Base-by-base conservation (phyloP, 2,888 invertebrate genomes). In the Hyles lineata region DNA sequence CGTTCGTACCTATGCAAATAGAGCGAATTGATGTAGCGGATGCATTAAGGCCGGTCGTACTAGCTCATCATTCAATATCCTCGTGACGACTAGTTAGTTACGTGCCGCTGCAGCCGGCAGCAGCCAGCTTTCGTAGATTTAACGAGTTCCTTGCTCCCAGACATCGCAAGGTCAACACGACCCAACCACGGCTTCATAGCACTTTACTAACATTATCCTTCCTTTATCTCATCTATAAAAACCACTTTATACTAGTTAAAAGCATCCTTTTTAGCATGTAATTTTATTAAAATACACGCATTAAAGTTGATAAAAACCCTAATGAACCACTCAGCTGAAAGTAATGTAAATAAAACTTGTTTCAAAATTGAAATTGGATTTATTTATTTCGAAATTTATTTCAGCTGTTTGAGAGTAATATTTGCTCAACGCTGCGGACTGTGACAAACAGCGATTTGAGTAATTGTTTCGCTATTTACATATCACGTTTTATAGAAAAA, bases 21-120 rank as follows among this genome's bases (percentile, higher is more conserved):
- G 73, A 79, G 72, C 25, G 72, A 79, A 78, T 78, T 75, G 74
- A 78, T 73, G 74, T 75, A 78, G 77, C 85, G 85, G 84, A 85
- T 81, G 85, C 77, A 76, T 74, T 77, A 77, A 78, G 80, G 77
- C 74, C 79, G 73, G 73, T 74, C 69, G 76, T 75, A 77, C 79
- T 81, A 80, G 80, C 86, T 83, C 89, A 90, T 92, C 87, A 91
- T 91, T 78, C 87, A 91, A 92, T 92, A 90, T 91, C 89, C 90
- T 87, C 76, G 71, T 76, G 67, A 35, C 70, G 71, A 61, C 76
- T 73, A 43, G 74, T 72, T 73, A 43, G 74, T 72, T 72, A 62
- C 63, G 70, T 69, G 69, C 71, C 67, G 74, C 77, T 77, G 75
- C 76, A 76, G 55, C 76, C 82, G 81, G 83, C 81, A 82, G 74